Conservation (phyloP, 2,888 invertebrate genomes). For the Sipha maydis region DNA sequence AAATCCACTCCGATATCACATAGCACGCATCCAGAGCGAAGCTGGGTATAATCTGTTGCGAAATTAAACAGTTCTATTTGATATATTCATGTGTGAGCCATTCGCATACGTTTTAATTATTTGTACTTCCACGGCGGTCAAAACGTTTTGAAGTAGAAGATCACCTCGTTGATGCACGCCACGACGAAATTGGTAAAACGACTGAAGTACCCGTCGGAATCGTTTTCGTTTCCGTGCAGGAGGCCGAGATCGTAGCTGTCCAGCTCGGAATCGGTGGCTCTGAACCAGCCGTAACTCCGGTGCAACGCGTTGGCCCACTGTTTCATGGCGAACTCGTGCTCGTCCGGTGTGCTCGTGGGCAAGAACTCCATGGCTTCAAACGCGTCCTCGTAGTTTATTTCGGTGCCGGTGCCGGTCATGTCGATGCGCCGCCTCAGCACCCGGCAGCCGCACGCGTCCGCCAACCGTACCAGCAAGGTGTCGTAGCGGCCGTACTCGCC, state of each 20-base stretch:
- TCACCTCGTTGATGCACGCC: too few species aligned
- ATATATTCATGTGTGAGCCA: too few species aligned
- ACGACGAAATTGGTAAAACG: too few species aligned
- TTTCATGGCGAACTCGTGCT: not conserved
- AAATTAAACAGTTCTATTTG: too few species aligned
- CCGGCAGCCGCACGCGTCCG: not conserved
- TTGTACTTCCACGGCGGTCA: too few species aligned
- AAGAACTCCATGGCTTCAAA: not conserved
- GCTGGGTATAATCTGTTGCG: too few species aligned
- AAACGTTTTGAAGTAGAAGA: too few species aligned
- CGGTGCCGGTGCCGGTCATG: not conserved
- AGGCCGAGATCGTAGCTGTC: not conserved
- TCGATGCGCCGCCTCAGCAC: not conserved
- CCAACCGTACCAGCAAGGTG: not conserved
- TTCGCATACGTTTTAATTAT: too few species aligned
- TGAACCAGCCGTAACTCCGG: slow-evolving; percentile 32
- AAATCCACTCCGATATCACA: too few species aligned
- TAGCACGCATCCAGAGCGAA: too few species aligned
- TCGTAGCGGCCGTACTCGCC: not conserved
- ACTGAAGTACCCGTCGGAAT: too few species aligned
- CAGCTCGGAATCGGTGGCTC: not conserved
- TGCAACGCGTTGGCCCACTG: slow-evolving; percentile 25
- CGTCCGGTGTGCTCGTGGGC: not conserved
- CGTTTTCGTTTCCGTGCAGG: not conserved
- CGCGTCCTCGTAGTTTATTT: not conserved